Evolutionary conservation across 2,797 vertebrate species (phyloP).

Genomic region (Microchirus variegatus): DNA sequence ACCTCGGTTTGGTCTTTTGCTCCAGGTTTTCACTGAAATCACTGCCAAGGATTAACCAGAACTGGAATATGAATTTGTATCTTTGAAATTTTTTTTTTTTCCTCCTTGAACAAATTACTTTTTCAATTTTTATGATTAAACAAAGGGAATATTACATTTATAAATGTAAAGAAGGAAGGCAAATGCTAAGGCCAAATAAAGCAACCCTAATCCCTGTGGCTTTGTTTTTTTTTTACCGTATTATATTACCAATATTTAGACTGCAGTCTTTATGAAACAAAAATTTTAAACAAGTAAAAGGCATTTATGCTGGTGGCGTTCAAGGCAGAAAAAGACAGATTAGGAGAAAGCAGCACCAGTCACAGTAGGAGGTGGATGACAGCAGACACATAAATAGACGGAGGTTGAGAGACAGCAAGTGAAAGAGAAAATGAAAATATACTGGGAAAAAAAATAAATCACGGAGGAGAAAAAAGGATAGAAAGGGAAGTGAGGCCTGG

Average conservation of each 20-base stretch:
- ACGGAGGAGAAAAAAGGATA: constrained; percentile 15
- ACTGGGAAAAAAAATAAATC: constrained; percentile 27
- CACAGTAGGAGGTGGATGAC: constrained; percentile 41
- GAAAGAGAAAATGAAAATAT: constrained; percentile 39
- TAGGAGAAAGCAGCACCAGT: constrained; percentile 17
- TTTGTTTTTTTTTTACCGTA: not conserved
- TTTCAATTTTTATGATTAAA: not conserved
- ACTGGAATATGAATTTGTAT: not conserved
- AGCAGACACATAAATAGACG: constrained; percentile 39
- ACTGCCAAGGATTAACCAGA: constrained; percentile 7
- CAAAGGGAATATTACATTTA: not conserved
- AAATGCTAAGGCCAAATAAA: not conserved
- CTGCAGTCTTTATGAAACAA: not conserved
- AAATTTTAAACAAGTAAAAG: constrained; percentile 3
- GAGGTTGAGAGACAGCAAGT: constrained; percentile 32
- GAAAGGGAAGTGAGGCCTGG: constrained; percentile 59
- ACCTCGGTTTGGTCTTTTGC: not conserved
- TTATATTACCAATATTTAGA: not conserved
- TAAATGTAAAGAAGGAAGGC: not conserved
- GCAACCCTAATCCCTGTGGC: not conserved
- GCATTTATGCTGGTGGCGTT: constrained; percentile 3
- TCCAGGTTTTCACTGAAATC: not conserved
- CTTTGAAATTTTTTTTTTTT: not conserved
- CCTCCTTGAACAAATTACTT: not conserved
- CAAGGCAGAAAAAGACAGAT: constrained; percentile 10